Conservation (phyloP, 2,113 vertebrate species). For the Cichladusa arquata region DNA sequence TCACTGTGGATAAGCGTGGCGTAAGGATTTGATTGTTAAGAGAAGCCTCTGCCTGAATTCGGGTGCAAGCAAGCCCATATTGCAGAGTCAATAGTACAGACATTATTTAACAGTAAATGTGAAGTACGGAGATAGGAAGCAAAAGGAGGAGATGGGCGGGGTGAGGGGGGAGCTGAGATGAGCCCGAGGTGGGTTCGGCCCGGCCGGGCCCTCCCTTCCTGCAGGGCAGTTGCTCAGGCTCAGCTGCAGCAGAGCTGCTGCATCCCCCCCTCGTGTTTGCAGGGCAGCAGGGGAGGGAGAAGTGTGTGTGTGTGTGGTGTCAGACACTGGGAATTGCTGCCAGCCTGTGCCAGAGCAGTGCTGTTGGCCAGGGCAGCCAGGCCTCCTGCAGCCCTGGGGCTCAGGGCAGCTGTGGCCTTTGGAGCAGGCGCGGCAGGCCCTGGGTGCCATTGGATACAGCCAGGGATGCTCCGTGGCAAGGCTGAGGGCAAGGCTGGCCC, state of each 20-base stretch:
- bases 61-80: too few relatives aligned
- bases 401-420: background rate
- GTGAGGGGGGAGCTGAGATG: background rate
- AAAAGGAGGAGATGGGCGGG: too few relatives aligned
- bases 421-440: background rate
- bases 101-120: too few relatives aligned
- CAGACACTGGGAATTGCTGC: background rate
- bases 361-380: background rate
- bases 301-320: background rate
- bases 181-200: accelerated
- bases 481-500: too few relatives aligned
- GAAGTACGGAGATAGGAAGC: too few relatives aligned
- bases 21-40: too few relatives aligned
- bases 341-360: background rate
- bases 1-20: too few relatives aligned
- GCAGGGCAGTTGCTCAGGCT: accelerated
- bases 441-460: background rate
- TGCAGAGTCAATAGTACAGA: too few relatives aligned
- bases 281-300: background rate
- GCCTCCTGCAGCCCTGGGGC: background rate
- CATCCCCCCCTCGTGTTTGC: accelerated
- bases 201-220: too few relatives aligned
- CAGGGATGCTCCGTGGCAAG: too few relatives aligned
- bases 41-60: too few relatives aligned
- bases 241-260: accelerated